Evolutionary conservation across 2,113 vertebrate genomes (phyloP).

Genomic region (Gallinago jamesoni): DNA sequence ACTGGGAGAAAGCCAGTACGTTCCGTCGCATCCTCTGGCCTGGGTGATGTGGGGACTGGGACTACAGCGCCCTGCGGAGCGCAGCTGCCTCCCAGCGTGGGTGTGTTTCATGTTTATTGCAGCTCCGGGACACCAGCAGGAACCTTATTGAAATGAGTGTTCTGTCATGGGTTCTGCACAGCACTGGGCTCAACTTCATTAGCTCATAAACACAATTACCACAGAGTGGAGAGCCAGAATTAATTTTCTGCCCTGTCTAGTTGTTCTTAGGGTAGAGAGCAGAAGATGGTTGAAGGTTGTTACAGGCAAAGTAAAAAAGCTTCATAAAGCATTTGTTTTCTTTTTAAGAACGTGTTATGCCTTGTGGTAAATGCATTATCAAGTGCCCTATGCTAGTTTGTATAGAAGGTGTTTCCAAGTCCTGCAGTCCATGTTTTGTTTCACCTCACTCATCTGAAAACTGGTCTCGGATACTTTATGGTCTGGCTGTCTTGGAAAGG

Average conservation of each 20-base stretch:
- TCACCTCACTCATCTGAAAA: not conserved
- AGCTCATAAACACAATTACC: not conserved
- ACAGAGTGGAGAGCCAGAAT: not conserved
- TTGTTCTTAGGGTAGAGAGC: not conserved
- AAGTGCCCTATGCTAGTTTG: not conserved
- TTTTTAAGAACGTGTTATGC: not conserved
- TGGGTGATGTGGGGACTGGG: not conserved
- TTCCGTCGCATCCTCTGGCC: not conserved
- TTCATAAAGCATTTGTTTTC: not conserved
- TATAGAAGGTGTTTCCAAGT: not conserved
- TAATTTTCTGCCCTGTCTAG: not conserved
- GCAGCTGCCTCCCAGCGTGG: not conserved
- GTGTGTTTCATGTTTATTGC: not conserved
- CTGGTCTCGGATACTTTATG: not conserved
- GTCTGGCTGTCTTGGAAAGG: not conserved
- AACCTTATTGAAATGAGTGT: not conserved
- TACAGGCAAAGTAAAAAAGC: not conserved
- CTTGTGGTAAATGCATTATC: not conserved
- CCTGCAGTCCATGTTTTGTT: not conserved
- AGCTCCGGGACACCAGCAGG: not conserved
- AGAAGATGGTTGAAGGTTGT: not conserved
- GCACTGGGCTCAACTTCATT: not conserved
- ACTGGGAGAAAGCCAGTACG: rapidly evolving
- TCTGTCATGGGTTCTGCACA: not conserved
- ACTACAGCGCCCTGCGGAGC: not conserved